Base-by-base conservation (phyloP, 2,113 vertebrate genomes). In the Strix aluco region DNA sequence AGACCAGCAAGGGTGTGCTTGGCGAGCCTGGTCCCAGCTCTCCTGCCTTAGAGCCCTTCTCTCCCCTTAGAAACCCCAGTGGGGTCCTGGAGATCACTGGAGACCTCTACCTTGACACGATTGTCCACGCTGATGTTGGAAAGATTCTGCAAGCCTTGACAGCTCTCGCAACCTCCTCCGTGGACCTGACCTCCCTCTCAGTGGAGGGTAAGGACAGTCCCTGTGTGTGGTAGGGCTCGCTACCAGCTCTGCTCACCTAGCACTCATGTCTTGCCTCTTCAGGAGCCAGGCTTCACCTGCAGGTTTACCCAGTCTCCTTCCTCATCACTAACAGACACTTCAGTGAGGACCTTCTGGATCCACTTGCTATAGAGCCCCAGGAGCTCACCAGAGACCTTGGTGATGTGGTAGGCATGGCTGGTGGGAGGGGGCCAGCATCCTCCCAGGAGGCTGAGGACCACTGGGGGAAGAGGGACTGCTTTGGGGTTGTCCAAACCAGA, bases 161-260 rank as follows among this genome's bases (percentile, higher is more conserved):
- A 4, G 3, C 40, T 0, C 96, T 97, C 7, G 32, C 40, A 4
- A 61, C 21, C 30, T 59, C 36, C 47, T 59, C 74, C 0, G 36
- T 90, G 79, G 96, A 95, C 49, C 58, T 97, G 65, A 82, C 20
- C 1, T 96, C 96, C 3, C 77, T 97, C 11, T 82, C 9, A 0
- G 88, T 97, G 88, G 81, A 96, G 75, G 96, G 97, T 97, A n/a
- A 95, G 97, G 84, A 32, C 5, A 22, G 26, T 5, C 18, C 34
- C 14, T 1, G 4, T 3, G 15, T 15, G 70, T 4, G 22, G 11
- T 5, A 14, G 47, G 66, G 61, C 15, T 42, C 0, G 0, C 62
- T 42, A 66, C 15, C 11, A 26, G 4, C 11, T 20, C 34, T 52
- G 40, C 40, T 65, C 57, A 25, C 29, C 15, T 47, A 21, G 1